Base-by-base conservation (phyloP, 2,888 invertebrate species). In the Anthrax anthrax region DNA sequence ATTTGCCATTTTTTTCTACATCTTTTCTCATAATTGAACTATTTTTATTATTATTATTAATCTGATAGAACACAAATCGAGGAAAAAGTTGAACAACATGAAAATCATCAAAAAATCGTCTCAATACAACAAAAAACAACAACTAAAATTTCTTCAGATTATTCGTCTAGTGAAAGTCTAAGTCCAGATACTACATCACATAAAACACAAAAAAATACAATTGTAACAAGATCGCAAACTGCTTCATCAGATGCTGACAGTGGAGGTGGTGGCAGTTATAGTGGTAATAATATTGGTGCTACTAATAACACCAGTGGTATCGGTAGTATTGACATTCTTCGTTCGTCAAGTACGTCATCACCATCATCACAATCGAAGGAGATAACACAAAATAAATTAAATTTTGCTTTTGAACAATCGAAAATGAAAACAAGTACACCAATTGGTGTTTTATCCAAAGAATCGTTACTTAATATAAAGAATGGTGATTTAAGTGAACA, bases 101-200 rank as follows among this genome's bases (percentile, higher is more conserved):
- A 67, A 42, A 59, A 51, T 37, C 54, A 23, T 18, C 61, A 42
- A 23, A 54, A 47, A 57, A 56, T 45, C 55, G 53, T 50, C 57
- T 36, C 39, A 50, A 23, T 47, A 8, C 23, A 27, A 27, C 23
- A 18, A 36, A 44, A 29, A 47, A 43, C 45, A 56, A 51, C 46
- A 34, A 42, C 34, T 43, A 51, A 49, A 18, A 57, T 55, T 52
- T 69, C 73, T 46, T 77, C 77, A 16, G 77, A 78, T 59, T 78
- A 77, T 57, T 76, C 23, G 9, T 27, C 72, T 4, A 77, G 77
- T 4, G 77, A 76, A 52, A 77, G 76, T 50, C 51, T 52, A 19
- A 61, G 60, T 39, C 62, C 65, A 18, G 60, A 60, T n/a, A n/a
- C n/a, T 40, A 52, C 44, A 50, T 50, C 43, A 47, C 27, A 8